phyloP scores from a whole-genome alignment of 2,113 vertebrate genomes.

The Panthera uncia region DNA sequence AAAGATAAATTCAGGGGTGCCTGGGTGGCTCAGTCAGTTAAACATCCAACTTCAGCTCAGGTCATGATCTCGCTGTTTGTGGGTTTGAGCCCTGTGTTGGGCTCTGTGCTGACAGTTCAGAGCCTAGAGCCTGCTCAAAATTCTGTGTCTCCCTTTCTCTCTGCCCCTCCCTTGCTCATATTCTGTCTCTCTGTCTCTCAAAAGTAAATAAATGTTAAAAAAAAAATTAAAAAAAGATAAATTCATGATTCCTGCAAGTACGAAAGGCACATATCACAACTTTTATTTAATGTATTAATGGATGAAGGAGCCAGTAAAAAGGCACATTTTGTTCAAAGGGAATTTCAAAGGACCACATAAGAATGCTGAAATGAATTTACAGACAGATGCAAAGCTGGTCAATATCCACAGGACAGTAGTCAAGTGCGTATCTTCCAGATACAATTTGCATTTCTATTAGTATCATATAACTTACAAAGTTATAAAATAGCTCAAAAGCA shows the following conservation, averaged over 20 bases:
- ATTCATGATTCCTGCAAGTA: not conserved
- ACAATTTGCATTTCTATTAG: not conserved
- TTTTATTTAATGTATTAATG: constrained; percentile 36
- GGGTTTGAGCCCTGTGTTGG: not conserved
- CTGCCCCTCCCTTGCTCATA: not conserved
- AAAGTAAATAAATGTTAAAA: not conserved
- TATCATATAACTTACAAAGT: not conserved
- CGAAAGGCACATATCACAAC: not conserved
- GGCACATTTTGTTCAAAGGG: not conserved
- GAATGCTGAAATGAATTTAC: not conserved
- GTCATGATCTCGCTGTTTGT: not conserved
- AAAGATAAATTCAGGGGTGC: not conserved
- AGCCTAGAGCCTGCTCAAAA: not conserved
- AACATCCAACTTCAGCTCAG: not conserved
- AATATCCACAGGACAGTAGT: not conserved
- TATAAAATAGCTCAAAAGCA: not conserved
- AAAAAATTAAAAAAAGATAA: not conserved
- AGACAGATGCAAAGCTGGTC: not conserved
- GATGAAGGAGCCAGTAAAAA: not conserved
- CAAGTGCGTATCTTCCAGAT: not conserved
- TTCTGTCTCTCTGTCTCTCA: not conserved
- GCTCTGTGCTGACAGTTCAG: not conserved
- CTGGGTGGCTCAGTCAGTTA: not conserved
- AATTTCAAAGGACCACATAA: not conserved
- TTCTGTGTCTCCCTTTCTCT: not conserved